These are phyloP conservation scores for Myocastor coypus DNA, from an alignment of 2,113 vertebrate species.

Conservation along the genomic window DNA sequence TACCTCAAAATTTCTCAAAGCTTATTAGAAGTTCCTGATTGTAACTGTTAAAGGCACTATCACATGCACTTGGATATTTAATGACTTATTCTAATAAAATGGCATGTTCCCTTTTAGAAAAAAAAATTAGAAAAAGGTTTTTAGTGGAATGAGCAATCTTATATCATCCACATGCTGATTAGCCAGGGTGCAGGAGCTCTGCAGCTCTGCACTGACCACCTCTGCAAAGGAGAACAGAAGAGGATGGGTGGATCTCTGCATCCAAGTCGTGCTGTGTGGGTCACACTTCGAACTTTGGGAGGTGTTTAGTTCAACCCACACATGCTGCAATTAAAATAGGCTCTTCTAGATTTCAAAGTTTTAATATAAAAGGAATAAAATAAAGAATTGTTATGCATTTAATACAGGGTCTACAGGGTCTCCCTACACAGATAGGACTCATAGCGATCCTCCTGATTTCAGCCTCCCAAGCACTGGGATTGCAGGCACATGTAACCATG, in stretches of 20 bases:
- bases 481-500: too few species aligned
- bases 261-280: background rate
- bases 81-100: background rate
- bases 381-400: too few species aligned
- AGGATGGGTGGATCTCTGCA: too few species aligned
- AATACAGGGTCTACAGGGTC: too few species aligned
- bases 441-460: too few species aligned
- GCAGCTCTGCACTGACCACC: too few species aligned
- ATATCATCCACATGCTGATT: background rate
- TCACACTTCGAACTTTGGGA: too few species aligned
- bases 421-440: too few species aligned
- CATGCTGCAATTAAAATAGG: accelerated
- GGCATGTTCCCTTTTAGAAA: background rate
- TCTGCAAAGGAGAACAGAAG: background rate
- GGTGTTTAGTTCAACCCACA: background rate
- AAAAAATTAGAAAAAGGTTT: background rate
- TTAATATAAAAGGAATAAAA: background rate
- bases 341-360: background rate
- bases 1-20: background rate
- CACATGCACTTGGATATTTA: background rate
- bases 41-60: background rate
- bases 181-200: background rate
- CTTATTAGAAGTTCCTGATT: background rate
- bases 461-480: too few species aligned
- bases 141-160: background rate